phyloP scores from a whole-genome alignment of 2,888 invertebrate species.

The Gibbula magus region DNA sequence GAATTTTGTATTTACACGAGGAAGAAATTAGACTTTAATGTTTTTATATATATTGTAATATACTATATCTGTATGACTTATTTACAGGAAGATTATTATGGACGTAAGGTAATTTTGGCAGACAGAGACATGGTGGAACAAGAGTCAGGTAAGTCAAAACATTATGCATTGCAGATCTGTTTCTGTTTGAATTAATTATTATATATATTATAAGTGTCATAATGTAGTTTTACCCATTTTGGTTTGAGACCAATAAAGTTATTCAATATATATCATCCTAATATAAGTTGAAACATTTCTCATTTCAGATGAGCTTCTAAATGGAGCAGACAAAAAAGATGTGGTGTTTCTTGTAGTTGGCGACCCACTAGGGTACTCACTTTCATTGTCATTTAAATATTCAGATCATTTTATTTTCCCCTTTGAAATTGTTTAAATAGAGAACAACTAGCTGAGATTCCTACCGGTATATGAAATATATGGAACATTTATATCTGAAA shows the following conservation, averaged over 20 bases:
- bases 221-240: no score
- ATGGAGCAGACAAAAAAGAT: constrained; percentile 83
- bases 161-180: not conserved
- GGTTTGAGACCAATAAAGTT: no score
- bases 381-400: no score
- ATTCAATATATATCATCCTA: not conserved
- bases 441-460: not conserved
- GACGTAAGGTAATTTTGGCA: constrained; percentile 86
- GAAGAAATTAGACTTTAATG: no score
- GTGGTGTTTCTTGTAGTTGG: constrained; percentile 95
- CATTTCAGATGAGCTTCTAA: constrained; percentile 84
- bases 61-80: constrained; percentile 1
- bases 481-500: no score
- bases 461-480: no score
- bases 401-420: no score
- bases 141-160: constrained; percentile 78
- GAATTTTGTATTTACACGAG: no score
- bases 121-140: constrained; percentile 97
- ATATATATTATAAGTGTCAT: no score
- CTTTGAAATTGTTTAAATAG: no score
- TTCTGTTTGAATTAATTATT: not conserved
- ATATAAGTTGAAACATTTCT: not conserved
- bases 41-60: no score
- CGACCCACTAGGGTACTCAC: constrained; percentile 87
- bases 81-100: constrained; percentile 93